Evolutionary conservation across 2,888 invertebrate species (phyloP).

Genomic region (Notodonta dromedarius): DNA sequence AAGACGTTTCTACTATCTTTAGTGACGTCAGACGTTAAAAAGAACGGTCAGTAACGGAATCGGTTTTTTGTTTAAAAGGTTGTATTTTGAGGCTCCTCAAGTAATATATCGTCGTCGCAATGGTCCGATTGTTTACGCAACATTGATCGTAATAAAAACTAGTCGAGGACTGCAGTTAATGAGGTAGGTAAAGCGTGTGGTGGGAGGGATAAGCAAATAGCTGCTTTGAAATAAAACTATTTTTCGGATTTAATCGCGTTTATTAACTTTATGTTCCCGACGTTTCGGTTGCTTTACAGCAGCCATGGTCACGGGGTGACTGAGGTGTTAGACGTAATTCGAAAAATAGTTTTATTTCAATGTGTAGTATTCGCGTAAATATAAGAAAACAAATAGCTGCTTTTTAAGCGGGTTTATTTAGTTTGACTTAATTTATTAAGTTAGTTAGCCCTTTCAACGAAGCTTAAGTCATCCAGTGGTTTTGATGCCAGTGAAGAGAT

Average conservation of each 20-base stretch:
- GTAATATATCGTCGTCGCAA: slow-evolving; percentile 57
- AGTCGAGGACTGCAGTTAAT: slow-evolving; percentile 44
- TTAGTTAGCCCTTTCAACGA: too few species aligned
- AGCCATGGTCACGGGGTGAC: too few species aligned
- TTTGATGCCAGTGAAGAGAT: too few species aligned
- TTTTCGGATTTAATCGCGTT: too few species aligned
- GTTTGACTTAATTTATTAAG: too few species aligned
- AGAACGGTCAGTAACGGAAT: slow-evolving; percentile 66
- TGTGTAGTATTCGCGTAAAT: too few species aligned
- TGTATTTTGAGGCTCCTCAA: slow-evolving; percentile 25
- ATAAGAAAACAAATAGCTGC: neutral
- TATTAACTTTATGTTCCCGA: too few species aligned
- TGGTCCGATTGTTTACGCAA: slow-evolving; percentile 66
- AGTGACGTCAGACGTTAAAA: slow-evolving; percentile 6
- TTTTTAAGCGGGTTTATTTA: too few species aligned
- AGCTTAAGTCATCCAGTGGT: too few species aligned
- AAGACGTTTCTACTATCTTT: neutral
- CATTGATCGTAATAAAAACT: slow-evolving; percentile 57
- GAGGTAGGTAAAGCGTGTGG: slow-evolving; percentile 43
- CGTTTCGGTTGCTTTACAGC: too few species aligned
- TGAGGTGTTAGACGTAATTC: too few species aligned
- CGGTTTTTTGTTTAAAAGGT: slow-evolving; percentile 37
- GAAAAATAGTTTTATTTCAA: too few species aligned
- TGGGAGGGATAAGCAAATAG: slow-evolving; percentile 25
- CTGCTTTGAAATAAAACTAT: neutral